These are phyloP conservation scores for Acanthis flammea DNA, from an alignment of 2,797 vertebrate species.

Conservation along the genomic window DNA sequence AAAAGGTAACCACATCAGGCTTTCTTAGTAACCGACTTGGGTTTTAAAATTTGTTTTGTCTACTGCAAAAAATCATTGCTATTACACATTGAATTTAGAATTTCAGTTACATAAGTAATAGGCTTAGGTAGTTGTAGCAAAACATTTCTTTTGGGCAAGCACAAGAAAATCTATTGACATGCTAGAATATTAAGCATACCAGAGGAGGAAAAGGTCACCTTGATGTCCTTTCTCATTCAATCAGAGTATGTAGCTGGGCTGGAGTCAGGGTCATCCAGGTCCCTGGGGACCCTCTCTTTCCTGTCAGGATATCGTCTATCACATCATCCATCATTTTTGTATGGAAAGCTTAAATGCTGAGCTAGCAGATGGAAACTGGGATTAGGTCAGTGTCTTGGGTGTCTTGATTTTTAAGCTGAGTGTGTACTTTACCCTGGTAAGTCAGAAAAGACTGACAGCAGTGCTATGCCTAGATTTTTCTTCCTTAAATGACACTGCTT, in stretches of 20 bases:
- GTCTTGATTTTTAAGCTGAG: background rate
- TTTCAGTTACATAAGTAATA: background rate
- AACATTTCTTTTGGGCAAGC: background rate
- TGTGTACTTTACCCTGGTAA: background rate
- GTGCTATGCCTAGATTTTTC: background rate
- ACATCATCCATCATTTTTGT: background rate
- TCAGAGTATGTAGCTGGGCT: background rate
- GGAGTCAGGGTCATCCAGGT: background rate
- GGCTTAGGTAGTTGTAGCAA: background rate
- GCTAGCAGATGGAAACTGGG: background rate
- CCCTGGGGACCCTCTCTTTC: background rate
- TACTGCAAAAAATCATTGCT: background rate
- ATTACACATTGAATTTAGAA: background rate
- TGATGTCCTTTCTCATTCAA: background rate
- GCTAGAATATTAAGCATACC: background rate
- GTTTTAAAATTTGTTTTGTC: background rate
- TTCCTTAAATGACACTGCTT: background rate
- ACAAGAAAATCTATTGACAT: background rate
- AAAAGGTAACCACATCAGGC: background rate
- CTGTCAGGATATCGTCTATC: background rate
- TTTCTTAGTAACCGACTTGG: background rate
- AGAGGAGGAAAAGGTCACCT: background rate
- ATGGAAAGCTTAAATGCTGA: background rate
- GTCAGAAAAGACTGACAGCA: background rate
- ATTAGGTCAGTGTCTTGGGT: background rate